phyloP scores from a whole-genome alignment of 2,113 vertebrate genomes.

The Thunnus thynnus region DNA sequence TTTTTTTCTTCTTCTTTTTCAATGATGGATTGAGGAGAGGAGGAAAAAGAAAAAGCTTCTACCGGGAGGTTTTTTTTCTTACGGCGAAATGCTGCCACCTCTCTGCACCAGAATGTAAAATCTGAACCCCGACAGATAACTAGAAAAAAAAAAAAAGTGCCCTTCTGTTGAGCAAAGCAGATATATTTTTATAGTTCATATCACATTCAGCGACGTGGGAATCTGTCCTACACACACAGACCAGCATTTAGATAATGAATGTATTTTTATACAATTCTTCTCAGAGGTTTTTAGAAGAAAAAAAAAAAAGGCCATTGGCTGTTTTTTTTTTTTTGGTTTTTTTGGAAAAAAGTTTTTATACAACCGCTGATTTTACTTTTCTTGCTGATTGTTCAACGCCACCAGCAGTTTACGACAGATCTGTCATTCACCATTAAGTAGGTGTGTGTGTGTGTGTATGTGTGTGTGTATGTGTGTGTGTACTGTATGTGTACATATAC shows the following conservation, averaged over 20 bases:
- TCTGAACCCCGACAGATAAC: not conserved
- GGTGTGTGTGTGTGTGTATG: not conserved
- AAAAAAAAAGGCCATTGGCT: too few relatives aligned
- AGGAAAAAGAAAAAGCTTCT: not conserved
- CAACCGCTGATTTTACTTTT: not conserved
- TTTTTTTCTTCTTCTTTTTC: not conserved
- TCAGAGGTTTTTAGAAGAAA: slow-evolving; percentile 51
- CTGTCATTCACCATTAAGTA: slow-evolving; percentile 20
- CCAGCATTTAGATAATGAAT: slow-evolving; percentile 79
- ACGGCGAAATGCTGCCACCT: slow-evolving; percentile 51
- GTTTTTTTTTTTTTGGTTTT: slow-evolving; percentile 15
- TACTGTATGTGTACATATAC: slow-evolving; percentile 17
- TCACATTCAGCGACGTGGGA: slow-evolving; percentile 24
- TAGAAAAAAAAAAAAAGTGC: slow-evolving; percentile 65
- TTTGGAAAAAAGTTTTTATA: slow-evolving; percentile 34
- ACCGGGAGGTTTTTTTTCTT: slow-evolving; percentile 7
- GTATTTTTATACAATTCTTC: slow-evolving; percentile 70
- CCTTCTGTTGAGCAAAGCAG: slow-evolving; percentile 57
- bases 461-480: slow-evolving; percentile 9
- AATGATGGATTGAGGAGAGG: too few relatives aligned
- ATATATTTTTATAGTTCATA: slow-evolving; percentile 67
- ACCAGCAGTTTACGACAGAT: slow-evolving; percentile 58
- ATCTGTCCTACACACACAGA: slow-evolving; percentile 15
- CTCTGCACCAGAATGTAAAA: slow-evolving; percentile 66
- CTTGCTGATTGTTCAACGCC: slow-evolving; percentile 43